These are phyloP conservation scores for Campylomormyrus numenius DNA, from an alignment of 2,113 vertebrate genomes.

Conservation along the genomic window DNA sequence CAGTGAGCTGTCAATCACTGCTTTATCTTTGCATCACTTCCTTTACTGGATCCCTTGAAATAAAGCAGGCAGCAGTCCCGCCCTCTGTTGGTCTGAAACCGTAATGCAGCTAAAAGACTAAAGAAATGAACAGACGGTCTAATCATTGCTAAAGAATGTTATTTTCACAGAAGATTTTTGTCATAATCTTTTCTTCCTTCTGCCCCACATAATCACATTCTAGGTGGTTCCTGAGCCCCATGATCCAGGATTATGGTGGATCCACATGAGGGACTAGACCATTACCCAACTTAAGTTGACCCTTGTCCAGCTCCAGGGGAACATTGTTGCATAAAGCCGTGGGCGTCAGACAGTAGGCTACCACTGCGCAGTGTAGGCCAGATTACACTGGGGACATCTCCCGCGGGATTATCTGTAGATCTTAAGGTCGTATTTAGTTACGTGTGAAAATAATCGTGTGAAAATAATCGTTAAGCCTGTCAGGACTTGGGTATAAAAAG, in stretches of 20 bases:
- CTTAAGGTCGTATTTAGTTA: slow-evolving; percentile 4
- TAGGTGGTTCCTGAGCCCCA: background rate
- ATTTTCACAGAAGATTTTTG: background rate
- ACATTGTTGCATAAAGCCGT: background rate
- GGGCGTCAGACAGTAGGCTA: background rate
- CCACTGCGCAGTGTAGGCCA: background rate
- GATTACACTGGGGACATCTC: background rate
- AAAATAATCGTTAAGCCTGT: slow-evolving; percentile 12
- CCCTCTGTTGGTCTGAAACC: background rate
- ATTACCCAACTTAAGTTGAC: background rate
- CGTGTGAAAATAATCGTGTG: slow-evolving; percentile 10
- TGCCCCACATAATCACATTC: background rate
- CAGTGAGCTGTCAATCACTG: background rate
- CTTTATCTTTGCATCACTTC: background rate
- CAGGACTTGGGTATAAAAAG: background rate
- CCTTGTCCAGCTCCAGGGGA: background rate
- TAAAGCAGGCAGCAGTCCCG: background rate
- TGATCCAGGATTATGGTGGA: background rate
- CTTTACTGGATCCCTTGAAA: background rate
- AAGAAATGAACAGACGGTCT: background rate
- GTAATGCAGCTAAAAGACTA: background rate
- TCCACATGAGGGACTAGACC: background rate
- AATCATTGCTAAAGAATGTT: background rate
- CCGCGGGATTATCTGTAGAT: background rate
- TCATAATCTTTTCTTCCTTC: background rate